phyloP scores from a whole-genome alignment of 2,113 vertebrate genomes.

The Lates calcarifer region DNA sequence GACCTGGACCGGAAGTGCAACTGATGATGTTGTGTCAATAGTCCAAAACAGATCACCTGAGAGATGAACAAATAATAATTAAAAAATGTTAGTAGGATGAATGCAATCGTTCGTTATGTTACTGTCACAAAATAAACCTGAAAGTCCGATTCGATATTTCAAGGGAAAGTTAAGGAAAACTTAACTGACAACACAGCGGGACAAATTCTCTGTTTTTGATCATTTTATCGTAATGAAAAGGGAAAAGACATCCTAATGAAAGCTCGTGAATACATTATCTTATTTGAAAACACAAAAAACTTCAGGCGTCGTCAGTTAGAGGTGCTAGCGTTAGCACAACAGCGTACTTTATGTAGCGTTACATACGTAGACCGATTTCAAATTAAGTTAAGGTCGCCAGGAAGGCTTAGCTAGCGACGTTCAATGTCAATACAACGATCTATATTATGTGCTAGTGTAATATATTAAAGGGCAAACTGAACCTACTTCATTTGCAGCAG shows the following conservation, averaged over 20 bases:
- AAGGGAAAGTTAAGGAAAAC: too few relatives aligned
- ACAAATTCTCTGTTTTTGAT: too few relatives aligned
- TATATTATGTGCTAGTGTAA: fast-evolving
- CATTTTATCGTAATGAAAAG: too few relatives aligned
- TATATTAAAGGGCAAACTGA: background rate
- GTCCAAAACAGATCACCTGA: conserved; percentile 17
- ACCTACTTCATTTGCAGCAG: conserved; percentile 15
- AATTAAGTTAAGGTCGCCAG: background rate
- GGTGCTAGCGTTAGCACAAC: conserved; percentile 2
- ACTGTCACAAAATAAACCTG: background rate
- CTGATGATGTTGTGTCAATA: background rate
- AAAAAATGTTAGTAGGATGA: background rate
- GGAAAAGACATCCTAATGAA: too few relatives aligned
- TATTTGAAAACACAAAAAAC: too few relatives aligned
- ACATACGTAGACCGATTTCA: background rate
- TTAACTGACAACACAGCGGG: too few relatives aligned
- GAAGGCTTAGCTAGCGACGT: background rate
- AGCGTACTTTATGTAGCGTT: too few relatives aligned
- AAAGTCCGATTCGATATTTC: background rate
- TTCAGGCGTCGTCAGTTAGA: background rate
- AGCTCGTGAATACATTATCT: too few relatives aligned
- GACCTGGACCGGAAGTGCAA: background rate
- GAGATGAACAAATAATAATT: background rate
- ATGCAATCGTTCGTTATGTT: background rate
- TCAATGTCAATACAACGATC: fast-evolving